phyloP scores from a whole-genome alignment of 2,113 vertebrate genomes.

The Megaceryle maxima region DNA sequence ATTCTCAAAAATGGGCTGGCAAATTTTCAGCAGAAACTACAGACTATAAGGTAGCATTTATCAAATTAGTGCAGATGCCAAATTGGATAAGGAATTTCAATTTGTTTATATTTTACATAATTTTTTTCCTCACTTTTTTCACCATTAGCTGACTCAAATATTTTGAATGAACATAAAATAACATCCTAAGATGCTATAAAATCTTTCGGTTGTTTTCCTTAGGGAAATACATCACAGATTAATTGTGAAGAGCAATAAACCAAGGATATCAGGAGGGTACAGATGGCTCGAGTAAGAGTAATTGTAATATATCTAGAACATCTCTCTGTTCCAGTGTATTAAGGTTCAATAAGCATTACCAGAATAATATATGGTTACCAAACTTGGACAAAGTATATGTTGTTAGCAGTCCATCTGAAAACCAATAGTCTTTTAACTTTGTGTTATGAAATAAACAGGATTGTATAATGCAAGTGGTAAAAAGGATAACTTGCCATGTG shows the following conservation, averaged over 20 bases:
- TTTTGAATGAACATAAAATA: constrained; percentile 2
- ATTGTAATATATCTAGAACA: constrained; percentile 5
- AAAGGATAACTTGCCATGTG: neutral
- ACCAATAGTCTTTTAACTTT: neutral
- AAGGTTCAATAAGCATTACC: neutral
- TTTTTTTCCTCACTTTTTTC: neutral
- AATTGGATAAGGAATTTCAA: neutral
- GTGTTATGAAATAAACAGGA: neutral
- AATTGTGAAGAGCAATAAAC: constrained; percentile 10
- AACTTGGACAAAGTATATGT: neutral
- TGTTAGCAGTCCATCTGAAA: neutral
- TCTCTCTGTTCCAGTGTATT: neutral
- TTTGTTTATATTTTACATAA: neutral
- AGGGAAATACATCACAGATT: constrained; percentile 3
- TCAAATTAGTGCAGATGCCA: neutral
- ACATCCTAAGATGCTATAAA: neutral
- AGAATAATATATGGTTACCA: neutral
- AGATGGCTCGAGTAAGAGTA: neutral
- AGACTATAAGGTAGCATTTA: neutral
- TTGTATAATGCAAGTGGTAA: neutral
- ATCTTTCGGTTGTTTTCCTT: constrained; percentile 21
- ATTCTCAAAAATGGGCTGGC: neutral
- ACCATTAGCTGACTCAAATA: neutral
- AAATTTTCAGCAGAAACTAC: neutral
- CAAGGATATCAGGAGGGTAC: neutral